Evolutionary conservation across 2,113 vertebrate genomes (phyloP).

Genomic region (Lontra canadensis): DNA sequence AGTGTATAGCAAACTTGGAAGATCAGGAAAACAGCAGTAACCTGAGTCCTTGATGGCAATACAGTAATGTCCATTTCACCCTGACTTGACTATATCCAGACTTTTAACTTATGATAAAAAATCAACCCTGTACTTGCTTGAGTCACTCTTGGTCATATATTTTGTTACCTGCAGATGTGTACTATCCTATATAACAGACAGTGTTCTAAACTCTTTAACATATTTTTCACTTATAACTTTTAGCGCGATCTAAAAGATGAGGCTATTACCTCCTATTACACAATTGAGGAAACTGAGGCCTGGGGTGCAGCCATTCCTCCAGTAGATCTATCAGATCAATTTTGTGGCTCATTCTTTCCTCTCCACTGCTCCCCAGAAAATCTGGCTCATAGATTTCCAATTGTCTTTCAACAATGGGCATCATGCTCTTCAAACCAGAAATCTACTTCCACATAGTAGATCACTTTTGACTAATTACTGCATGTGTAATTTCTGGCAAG

Average conservation of each 20-base stretch:
- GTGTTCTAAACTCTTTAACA: neutral
- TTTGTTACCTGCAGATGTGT: neutral
- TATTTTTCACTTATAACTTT: neutral
- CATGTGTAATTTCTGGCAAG: neutral
- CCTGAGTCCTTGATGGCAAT: neutral
- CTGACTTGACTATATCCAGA: neutral
- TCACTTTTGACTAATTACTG: neutral
- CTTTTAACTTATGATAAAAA: neutral
- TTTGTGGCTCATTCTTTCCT: neutral
- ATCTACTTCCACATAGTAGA: neutral
- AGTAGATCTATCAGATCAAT: neutral
- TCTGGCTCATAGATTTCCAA: neutral
- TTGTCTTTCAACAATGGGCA: neutral
- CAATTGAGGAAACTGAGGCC: neutral
- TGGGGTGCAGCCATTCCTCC: neutral
- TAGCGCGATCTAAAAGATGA: neutral
- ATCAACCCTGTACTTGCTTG: neutral
- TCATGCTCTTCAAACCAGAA: neutral
- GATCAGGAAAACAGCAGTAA: neutral
- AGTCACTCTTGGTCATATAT: neutral
- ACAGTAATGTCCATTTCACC: accelerated
- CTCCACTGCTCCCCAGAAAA: neutral
- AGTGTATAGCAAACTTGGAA: accelerated
- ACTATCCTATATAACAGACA: neutral
- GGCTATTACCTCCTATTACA: neutral